Evolutionary conservation across 2,888 invertebrate species (phyloP), one percentile per base, ranked within the genome.

Genomic region (Acronicta aceris): DNA sequence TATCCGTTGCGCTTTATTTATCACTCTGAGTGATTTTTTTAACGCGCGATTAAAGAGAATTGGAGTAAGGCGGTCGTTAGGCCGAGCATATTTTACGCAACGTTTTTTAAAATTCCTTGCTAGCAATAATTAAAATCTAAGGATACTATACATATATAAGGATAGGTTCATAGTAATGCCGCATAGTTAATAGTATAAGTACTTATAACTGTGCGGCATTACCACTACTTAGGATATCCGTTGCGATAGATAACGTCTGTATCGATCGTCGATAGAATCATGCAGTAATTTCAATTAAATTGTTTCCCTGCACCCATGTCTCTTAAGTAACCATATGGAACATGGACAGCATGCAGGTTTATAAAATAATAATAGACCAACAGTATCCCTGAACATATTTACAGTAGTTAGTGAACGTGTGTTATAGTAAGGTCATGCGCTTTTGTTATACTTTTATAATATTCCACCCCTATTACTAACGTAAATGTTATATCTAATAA

Each of bases 161-260:
- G n/a, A n/a, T n/a, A n/a, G n/a, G n/a, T n/a, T n/a, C n/a, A n/a
- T n/a, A n/a, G n/a, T n/a, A n/a, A n/a, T n/a, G n/a, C n/a, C n/a
- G n/a, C n/a, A n/a, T n/a, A n/a, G n/a, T n/a, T n/a, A n/a, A n/a
- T n/a, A n/a, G n/a, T n/a, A n/a, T n/a, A n/a, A n/a, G n/a, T n/a
- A n/a, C n/a, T n/a, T n/a, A n/a, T n/a, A n/a, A n/a, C 33, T 49
- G 42, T 43, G 21, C 36, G 54, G 36, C 51, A 70, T 52, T 55
- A 48, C 48, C 50, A 54, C 59, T 45, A 16, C 27, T 49, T 59
- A 53, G 70, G 68, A 69, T 59, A 53, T 70, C 64, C 70, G 55
- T 38, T 56, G 12, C 12, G 70, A 69, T 64, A 69, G 70, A 69
- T 64, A 69, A 58, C n/a, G 54, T 13, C 38, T 48, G 38, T n/a